A percentile compares a stretch with the other conserved stretches of the same genome.
Evolutionary conservation across 2,888 invertebrate genomes (phyloP).

Genomic region (Cremastinae sp.): DNA sequence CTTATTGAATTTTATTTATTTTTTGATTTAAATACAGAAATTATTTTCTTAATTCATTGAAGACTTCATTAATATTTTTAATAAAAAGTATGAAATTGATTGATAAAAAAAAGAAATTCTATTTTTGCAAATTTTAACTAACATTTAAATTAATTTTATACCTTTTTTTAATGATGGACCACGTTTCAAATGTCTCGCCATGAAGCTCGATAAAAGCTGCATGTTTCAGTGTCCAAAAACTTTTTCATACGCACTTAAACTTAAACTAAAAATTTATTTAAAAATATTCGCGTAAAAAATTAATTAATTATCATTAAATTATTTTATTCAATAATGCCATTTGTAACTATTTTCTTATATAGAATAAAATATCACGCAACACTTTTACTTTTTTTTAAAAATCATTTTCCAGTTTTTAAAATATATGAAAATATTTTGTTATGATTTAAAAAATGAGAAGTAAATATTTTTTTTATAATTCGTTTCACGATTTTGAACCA

Average conservation of each 20-base stretch:
- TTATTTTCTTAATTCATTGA: conserved; percentile 1
- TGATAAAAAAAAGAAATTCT: neutral
- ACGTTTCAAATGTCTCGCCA: conserved; percentile 74
- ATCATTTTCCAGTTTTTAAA: neutral
- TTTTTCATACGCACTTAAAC: too few species aligned
- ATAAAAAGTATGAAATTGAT: neutral
- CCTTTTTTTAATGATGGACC: conserved; percentile 75
- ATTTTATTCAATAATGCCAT: too few species aligned
- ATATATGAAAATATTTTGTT: neutral
- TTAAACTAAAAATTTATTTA: too few species aligned
- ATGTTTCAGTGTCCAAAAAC: conserved; percentile 64
- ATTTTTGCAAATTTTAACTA: too few species aligned
- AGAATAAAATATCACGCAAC: too few species aligned
- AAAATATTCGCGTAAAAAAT: too few species aligned
- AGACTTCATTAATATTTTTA: too few species aligned
- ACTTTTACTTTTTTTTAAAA: neutral
- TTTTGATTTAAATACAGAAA: neutral
- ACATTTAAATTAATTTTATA: conserved; percentile 57
- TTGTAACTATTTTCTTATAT: too few species aligned
- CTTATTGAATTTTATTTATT: neutral
- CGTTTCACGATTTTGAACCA: neutral
- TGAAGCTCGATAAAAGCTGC: conserved; percentile 75
- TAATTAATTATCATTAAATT: too few species aligned
- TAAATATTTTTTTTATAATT: neutral
- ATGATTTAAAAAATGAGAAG: neutral